A percentile compares a stretch with the other conserved stretches of the same genome.
Evolutionary conservation across 2,797 vertebrate genomes (phyloP).

Genomic region (Serranus cabrilla): DNA sequence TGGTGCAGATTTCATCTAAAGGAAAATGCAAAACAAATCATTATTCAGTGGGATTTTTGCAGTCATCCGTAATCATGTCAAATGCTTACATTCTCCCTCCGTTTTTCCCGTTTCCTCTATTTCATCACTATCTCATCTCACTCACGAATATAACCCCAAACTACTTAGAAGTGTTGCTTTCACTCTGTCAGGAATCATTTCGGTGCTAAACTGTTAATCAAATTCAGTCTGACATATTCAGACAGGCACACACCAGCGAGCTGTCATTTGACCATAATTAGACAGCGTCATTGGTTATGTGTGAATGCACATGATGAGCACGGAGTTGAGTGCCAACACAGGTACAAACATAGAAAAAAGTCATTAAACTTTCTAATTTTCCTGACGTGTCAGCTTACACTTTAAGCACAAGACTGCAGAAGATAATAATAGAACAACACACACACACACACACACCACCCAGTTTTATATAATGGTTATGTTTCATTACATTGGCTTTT

Average conservation of each 20-base stretch:
- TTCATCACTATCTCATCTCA: slow-evolving; percentile 20
- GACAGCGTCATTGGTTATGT: background rate
- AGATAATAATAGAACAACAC: slow-evolving; percentile 21
- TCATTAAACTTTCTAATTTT: slow-evolving; percentile 30
- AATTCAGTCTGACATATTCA: slow-evolving; percentile 29
- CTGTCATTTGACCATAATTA: slow-evolving; percentile 20
- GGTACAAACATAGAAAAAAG: slow-evolving; percentile 18
- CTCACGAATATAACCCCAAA: slow-evolving; percentile 14
- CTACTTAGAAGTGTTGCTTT: slow-evolving; percentile 22
- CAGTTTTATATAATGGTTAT: background rate
- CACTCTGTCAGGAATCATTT: slow-evolving; percentile 42
- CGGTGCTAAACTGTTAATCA: slow-evolving; percentile 47
- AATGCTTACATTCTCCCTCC: slow-evolving; percentile 10
- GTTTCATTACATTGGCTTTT: slow-evolving; percentile 28
- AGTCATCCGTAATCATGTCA: slow-evolving; percentile 54
- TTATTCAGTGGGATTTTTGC: slow-evolving; percentile 49
- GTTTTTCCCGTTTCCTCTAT: slow-evolving; percentile 1
- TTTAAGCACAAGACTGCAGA: slow-evolving; percentile 21
- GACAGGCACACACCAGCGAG: slow-evolving; percentile 13
- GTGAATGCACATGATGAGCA: slow-evolving; percentile 13
- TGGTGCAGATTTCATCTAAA: slow-evolving; percentile 93
- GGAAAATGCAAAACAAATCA: slow-evolving; percentile 68
- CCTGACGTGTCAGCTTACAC: slow-evolving; percentile 56
- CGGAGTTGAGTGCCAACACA: slow-evolving; percentile 13
- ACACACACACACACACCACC: background rate